Evolutionary conservation across 2,888 invertebrate genomes (phyloP).

Genomic region (Argyresthia goedartella): DNA sequence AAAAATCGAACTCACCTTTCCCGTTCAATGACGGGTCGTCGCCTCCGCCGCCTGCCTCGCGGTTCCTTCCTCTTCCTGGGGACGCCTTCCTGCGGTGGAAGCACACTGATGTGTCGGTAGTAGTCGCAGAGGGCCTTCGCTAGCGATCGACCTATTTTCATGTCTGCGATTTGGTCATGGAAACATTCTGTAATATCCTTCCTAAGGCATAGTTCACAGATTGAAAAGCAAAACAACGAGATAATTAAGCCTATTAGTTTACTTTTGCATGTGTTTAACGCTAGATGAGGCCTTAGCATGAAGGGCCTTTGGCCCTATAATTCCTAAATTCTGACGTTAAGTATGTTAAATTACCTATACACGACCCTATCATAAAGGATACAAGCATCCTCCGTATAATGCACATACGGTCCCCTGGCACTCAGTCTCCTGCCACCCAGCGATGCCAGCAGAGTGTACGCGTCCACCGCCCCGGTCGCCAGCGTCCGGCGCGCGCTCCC

Average conservation of each 20-base stretch:
- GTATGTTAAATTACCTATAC: too few species aligned
- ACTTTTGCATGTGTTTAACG: too few species aligned
- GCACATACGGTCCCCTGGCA: constrained; percentile 77
- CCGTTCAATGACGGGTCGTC: constrained; percentile 36
- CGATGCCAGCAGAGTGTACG: constrained; percentile 92
- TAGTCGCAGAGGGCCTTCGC: constrained; percentile 70
- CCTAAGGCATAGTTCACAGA: too few species aligned
- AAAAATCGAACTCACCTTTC: too few species aligned
- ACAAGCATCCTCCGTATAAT: constrained; percentile 97
- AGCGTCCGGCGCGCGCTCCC: constrained; percentile 91
- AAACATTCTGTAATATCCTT: too few species aligned
- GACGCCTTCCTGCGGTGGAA: constrained; percentile 51
- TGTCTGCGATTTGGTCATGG: too few species aligned
- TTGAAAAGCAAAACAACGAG: too few species aligned
- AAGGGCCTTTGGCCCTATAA: too few species aligned
- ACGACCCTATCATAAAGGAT: too few species aligned
- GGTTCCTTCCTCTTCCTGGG: constrained; percentile 42
- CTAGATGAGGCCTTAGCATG: too few species aligned
- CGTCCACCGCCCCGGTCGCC: constrained; percentile 81
- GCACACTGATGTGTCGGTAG: constrained; percentile 67
- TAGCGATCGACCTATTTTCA: constrained; percentile 53
- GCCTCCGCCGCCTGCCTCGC: constrained; percentile 38
- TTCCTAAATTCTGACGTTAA: too few species aligned
- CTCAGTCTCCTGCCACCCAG: constrained; percentile 88
- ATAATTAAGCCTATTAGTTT: too few species aligned